Evolutionary conservation across 2,797 vertebrate genomes (phyloP).

Genomic region (Dallia pectoralis): DNA sequence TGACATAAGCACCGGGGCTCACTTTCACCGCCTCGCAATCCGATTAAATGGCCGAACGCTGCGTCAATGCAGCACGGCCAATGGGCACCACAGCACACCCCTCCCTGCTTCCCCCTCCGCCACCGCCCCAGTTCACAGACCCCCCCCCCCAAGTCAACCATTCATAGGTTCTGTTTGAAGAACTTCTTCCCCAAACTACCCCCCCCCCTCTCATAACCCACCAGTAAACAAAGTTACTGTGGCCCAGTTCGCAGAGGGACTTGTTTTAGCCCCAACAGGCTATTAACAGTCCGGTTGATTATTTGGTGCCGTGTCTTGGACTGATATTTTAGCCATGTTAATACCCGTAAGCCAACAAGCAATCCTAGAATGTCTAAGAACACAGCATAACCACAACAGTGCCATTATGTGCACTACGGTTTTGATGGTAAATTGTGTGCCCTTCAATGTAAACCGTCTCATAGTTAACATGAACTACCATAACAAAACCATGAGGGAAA

Average conservation of each 20-base stretch:
- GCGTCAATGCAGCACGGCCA: conserved; percentile 88
- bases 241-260: not conserved
- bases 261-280: not conserved
- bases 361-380: not conserved
- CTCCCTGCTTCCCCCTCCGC: conserved; percentile 77
- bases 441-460: not conserved
- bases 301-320: not conserved
- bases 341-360: not conserved
- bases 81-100: conserved; percentile 84
- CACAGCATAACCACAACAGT: not conserved
- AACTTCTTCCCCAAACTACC: conserved; percentile 69
- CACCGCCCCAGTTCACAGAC: conserved; percentile 70
- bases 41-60: conserved; percentile 89
- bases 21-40: conserved; percentile 92
- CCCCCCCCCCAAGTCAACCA: conserved; percentile 65
- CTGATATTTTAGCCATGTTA: not conserved
- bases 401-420: not conserved
- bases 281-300: not conserved
- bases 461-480: not conserved
- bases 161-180: conserved; percentile 75
- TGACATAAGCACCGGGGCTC: conserved; percentile 94
- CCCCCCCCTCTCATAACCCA: conserved; percentile 49
- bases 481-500: not conserved
- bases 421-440: not conserved
- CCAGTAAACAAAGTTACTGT: not conserved